These are phyloP conservation scores for Neoaliturus tenellus DNA, from an alignment of 2,888 invertebrate species.

Conservation along the genomic window DNA sequence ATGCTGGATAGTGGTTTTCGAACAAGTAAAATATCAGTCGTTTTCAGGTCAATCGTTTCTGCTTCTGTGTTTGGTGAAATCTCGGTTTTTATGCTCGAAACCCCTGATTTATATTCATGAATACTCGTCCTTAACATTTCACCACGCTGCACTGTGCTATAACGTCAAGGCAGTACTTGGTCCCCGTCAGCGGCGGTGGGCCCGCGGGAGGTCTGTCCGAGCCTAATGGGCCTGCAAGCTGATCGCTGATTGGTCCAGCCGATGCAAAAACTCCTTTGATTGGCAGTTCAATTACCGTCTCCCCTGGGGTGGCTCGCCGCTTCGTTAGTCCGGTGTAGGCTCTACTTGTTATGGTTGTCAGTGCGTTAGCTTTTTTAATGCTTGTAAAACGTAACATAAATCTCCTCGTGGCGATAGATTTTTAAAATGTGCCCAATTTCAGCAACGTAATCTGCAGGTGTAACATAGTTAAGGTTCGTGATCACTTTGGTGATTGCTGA, in stretches of 20 bases:
- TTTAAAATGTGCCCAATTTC: not conserved
- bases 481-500: not conserved
- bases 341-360: not conserved
- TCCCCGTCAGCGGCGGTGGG: not conserved
- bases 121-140: too few species aligned
- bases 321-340: not conserved
- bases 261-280: conserved; percentile 22
- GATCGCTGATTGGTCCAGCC: conserved; percentile 23
- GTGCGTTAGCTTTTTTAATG: not conserved
- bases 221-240: conserved; percentile 18
- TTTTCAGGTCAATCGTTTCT: too few species aligned
- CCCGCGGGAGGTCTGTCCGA: not conserved
- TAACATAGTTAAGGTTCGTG: not conserved
- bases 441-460: not conserved
- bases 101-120: too few species aligned
- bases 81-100: too few species aligned
- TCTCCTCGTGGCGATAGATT: too few species aligned
- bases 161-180: not conserved
- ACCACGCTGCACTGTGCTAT: too few species aligned
- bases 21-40: too few species aligned
- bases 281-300: conserved; percentile 9
- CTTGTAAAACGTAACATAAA: too few species aligned
- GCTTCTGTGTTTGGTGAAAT: too few species aligned
- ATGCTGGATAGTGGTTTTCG: too few species aligned
- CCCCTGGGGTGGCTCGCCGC: not conserved